These are phyloP conservation scores for Drosophila bifasciata DNA, from an alignment of 1,140 invertebrate species.

Conservation along the genomic window DNA sequence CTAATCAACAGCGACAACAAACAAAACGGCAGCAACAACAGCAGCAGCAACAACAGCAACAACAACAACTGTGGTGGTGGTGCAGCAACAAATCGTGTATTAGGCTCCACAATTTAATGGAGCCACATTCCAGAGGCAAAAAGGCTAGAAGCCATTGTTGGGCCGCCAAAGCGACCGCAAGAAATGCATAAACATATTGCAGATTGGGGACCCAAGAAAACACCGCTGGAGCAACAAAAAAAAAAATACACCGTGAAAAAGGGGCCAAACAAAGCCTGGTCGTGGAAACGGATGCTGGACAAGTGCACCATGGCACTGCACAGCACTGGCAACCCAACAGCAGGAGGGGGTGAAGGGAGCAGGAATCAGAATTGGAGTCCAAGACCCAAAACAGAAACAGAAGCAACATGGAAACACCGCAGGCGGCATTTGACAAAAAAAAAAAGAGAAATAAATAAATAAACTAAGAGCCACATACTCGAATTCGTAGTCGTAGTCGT, in stretches of 20 bases:
- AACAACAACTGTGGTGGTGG: slow-evolving; percentile 19
- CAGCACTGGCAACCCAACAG: neutral
- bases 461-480: slow-evolving; percentile 18
- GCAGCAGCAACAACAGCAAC: slow-evolving; percentile 21
- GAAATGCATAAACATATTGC: slow-evolving; percentile 76
- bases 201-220: slow-evolving; percentile 28
- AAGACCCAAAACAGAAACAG: slow-evolving; percentile 55
- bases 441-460: slow-evolving; percentile 44
- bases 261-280: slow-evolving; percentile 44
- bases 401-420: slow-evolving; percentile 60
- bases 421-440: slow-evolving; percentile 56
- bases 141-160: slow-evolving; percentile 59
- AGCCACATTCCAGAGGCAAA: slow-evolving; percentile 68
- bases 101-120: slow-evolving; percentile 75
- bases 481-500: no score
- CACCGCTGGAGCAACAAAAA: no score
- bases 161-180: slow-evolving; percentile 69
- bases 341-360: neutral
- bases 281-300: slow-evolving; percentile 23
- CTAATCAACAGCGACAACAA: slow-evolving; percentile 76
- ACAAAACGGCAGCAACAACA: slow-evolving; percentile 64
- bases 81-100: slow-evolving; percentile 57
- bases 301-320: slow-evolving; percentile 17
- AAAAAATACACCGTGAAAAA: slow-evolving; percentile 26
- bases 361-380: slow-evolving; percentile 14